phyloP scores from a whole-genome alignment of 2,888 invertebrate species.

The Mongoloraphidia duomilia region DNA sequence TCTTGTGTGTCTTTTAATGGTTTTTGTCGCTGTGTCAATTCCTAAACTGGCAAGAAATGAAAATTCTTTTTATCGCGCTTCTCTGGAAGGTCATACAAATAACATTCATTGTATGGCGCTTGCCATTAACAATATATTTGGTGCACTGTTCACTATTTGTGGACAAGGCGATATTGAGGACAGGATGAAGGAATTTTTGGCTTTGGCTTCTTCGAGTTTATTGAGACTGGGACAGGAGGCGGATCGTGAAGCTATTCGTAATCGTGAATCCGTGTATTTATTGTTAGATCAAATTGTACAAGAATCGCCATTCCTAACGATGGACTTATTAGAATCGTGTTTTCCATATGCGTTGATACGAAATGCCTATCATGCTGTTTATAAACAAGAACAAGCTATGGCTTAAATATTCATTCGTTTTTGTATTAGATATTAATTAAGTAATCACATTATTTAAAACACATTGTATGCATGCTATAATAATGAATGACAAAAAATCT shows the following conservation, averaged over 20 bases:
- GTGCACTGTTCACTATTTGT: slow-evolving; percentile 91
- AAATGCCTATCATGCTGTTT: slow-evolving; percentile 94
- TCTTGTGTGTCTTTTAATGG: slow-evolving; percentile 90
- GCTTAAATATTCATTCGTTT: slow-evolving; percentile 17
- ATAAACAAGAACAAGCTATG: slow-evolving; percentile 69
- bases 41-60: slow-evolving; percentile 88
- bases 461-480: no score
- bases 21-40: slow-evolving; percentile 95
- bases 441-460: no score
- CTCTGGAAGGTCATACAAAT: slow-evolving; percentile 89
- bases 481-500: no score
- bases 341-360: slow-evolving; percentile 97
- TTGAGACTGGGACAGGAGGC: slow-evolving; percentile 89
- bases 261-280: slow-evolving; percentile 93
- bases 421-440: not conserved
- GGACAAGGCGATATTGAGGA: slow-evolving; percentile 94
- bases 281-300: slow-evolving; percentile 94
- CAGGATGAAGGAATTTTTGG: slow-evolving; percentile 90
- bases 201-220: slow-evolving; percentile 88
- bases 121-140: slow-evolving; percentile 91
- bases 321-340: slow-evolving; percentile 97
- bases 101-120: slow-evolving; percentile 98
- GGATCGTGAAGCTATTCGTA: slow-evolving; percentile 84
- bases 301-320: slow-evolving; percentile 94
- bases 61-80: slow-evolving; percentile 74